Conservation (phyloP, 2,113 vertebrate species). For the Morone saxatilis region DNA sequence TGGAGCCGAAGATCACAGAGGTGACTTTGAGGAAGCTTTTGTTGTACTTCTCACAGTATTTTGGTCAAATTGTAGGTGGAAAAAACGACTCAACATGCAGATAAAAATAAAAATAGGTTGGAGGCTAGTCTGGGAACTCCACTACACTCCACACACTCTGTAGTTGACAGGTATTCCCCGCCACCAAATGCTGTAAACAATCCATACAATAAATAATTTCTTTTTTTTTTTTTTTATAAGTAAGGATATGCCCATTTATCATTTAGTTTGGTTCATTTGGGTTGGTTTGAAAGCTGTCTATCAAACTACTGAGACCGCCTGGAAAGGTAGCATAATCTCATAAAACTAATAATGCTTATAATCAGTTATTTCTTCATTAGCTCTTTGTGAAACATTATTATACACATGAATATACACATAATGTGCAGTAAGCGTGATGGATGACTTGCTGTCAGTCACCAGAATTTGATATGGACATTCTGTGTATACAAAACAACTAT, state of each 20-base stretch:
- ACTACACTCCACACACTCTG: neutral
- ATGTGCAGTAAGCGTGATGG: too few species aligned
- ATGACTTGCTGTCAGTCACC: too few species aligned
- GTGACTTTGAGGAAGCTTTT: slow-evolving; percentile 21
- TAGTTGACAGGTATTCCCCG: neutral
- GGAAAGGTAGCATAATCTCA: too few species aligned
- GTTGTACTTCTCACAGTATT: slow-evolving; percentile 8
- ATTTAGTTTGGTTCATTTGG: neutral
- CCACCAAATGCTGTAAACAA: slow-evolving; percentile 10
- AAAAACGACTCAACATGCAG: neutral
- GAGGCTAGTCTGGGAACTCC: slow-evolving; percentile 3
- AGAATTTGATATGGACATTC: too few species aligned
- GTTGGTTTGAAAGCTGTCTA: neutral
- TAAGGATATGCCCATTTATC: neutral
- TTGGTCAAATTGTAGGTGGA: neutral
- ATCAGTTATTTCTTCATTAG: too few species aligned
- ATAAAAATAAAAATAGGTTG: neutral
- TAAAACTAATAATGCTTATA: too few species aligned
- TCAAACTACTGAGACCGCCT: neutral
- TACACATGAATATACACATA: too few species aligned
- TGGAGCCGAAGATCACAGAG: neutral
- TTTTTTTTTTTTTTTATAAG: neutral
- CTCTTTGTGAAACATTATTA: too few species aligned
- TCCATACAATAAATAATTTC: slow-evolving; percentile 3
- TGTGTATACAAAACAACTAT: too few species aligned